Conservation (phyloP, 2,113 vertebrate genomes). For the Amia ocellicauda region DNA sequence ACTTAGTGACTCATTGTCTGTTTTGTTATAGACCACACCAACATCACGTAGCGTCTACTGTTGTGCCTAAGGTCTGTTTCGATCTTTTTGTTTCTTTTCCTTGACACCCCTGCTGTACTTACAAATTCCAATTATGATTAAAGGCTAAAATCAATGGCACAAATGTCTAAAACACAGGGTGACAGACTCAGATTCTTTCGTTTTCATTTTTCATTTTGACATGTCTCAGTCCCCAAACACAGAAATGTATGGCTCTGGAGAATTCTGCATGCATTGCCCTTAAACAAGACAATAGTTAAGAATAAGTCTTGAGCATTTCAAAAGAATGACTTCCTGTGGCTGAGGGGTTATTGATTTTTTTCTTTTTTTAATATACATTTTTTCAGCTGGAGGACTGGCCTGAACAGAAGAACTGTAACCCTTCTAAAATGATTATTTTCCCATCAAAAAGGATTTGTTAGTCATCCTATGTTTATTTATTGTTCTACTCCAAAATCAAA, state of each 20-base stretch:
- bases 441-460: slow-evolving; percentile 11
- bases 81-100: slow-evolving; percentile 18
- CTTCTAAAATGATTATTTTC: background rate
- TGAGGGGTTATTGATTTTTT: slow-evolving; percentile 33
- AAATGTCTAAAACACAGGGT: slow-evolving; percentile 14
- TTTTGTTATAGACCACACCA: background rate
- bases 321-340: slow-evolving; percentile 28
- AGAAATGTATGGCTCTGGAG: slow-evolving; percentile 1
- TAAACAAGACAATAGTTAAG: slow-evolving; percentile 13
- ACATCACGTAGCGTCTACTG: slow-evolving; percentile 11
- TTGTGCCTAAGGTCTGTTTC: slow-evolving; percentile 18
- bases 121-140: slow-evolving; percentile 31
- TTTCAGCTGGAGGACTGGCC: slow-evolving; percentile 27
- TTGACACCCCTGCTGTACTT: slow-evolving; percentile 13
- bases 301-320: slow-evolving; percentile 22
- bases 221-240: slow-evolving; percentile 10
- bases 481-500: slow-evolving; percentile 5
- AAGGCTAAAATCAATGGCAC: slow-evolving; percentile 26
- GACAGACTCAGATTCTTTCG: slow-evolving; percentile 1
- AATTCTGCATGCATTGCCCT: slow-evolving; percentile 10
- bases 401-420: slow-evolving; percentile 9
- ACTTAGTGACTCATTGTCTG: background rate
- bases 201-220: slow-evolving; percentile 19
- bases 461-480: background rate
- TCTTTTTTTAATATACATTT: slow-evolving; percentile 14